These are phyloP conservation scores for Aspiorhynchus laticeps DNA, from an alignment of 2,113 vertebrate species.

Conservation along the genomic window DNA sequence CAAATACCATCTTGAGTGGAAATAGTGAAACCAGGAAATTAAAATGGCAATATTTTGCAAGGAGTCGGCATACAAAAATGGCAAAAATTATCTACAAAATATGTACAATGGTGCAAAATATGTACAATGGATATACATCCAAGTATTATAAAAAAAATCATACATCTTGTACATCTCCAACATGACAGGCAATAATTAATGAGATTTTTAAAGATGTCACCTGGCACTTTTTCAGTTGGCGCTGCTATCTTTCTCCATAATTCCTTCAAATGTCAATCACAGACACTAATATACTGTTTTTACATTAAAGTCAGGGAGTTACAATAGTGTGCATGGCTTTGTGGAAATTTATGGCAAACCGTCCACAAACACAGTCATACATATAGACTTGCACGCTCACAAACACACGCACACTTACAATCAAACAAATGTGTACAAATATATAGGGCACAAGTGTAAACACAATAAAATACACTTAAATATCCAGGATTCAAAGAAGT, in stretches of 20 bases:
- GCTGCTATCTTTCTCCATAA: constrained; percentile 49
- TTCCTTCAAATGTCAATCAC: constrained; percentile 19
- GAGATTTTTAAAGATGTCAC: constrained; percentile 48
- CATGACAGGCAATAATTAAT: constrained; percentile 64
- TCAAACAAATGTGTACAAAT: constrained; percentile 21
- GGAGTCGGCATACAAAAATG: constrained; percentile 71
- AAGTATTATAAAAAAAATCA: constrained; percentile 70
- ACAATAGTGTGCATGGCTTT: constrained; percentile 22
- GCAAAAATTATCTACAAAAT: constrained; percentile 76
- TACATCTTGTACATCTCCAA: constrained; percentile 72
- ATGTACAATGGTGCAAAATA: constrained; percentile 75
- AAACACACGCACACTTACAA: constrained; percentile 39
- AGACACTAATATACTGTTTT: background rate
- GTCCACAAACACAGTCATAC: constrained; percentile 36
- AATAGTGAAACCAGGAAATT: constrained; percentile 54
- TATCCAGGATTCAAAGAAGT: constrained; percentile 31
- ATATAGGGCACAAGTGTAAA: constrained; percentile 57
- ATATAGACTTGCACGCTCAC: constrained; percentile 42
- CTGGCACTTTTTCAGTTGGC: constrained; percentile 34
- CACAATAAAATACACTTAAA: constrained; percentile 52
- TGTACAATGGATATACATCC: constrained; percentile 78
- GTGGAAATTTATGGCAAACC: constrained; percentile 23
- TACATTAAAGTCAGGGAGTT: constrained; percentile 28
- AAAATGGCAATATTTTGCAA: constrained; percentile 68
- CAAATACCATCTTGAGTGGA: constrained; percentile 60